Base-by-base conservation (phyloP, 2,888 invertebrate species). In the Epirrita christyi region DNA sequence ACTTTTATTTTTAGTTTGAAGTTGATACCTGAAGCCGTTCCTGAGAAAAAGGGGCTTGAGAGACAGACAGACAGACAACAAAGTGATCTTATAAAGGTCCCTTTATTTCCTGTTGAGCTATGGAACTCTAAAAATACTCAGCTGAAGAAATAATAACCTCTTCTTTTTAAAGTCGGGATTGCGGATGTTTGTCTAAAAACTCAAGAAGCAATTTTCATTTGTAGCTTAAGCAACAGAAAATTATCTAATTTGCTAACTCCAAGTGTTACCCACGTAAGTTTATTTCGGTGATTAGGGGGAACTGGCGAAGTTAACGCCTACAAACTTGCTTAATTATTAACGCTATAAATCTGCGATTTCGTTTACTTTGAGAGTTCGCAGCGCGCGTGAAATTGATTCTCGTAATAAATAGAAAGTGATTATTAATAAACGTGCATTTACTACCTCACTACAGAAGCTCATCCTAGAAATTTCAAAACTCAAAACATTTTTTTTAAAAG, bases 241-340 rank as follows among this genome's bases (percentile, higher is more conserved):
- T 59, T 50, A 60, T 50, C 49, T 53, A 52, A 56, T 51, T 52
- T 14, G 6, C 40, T 52, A 55, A 44, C 53, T 46, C 38, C 46
- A 43, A 55, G 40, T 51, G 40, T 55, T 54, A 40, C 56, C 36
- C 53, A 60, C 56, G 50, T 59, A 63, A 65, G 63, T 65, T 68
- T 61, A 64, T 61, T 63, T 65, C 60, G 48, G 59, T 57, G 56
- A 60, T 61, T 59, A 66, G 57, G 59, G 62, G 43, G 59, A 51
- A 61, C 63, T 55, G 42, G 48, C 36, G 34, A 62, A 66, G 63
- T 67, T 67, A 64, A 61, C 63, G 63, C 59, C 55, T 55, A 63
- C 59, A 46, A 70, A 68, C 55, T 70, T 61, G 57, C 59, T 63
- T 64, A 66, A 66, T 70, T 65, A 68, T 70, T 69, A 66, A 64